Percentiles rank a stretch among this genome's conserved stretches.
Conservation (phyloP, 2,113 vertebrate species). For the Phalacrocorax pelagicus region DNA sequence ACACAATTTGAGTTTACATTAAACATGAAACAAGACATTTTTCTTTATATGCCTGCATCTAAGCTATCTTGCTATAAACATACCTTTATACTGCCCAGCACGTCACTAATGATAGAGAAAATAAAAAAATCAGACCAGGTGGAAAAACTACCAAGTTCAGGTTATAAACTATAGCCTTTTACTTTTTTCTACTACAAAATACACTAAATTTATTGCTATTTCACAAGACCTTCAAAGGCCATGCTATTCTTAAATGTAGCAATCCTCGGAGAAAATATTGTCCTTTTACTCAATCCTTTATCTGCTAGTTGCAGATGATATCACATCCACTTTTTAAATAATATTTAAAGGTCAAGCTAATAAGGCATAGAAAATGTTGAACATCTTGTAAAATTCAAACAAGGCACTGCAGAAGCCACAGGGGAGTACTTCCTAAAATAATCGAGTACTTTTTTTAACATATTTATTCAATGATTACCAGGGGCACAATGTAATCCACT, state of each 20-base stretch:
- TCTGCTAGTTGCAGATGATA: slow-evolving; percentile 22
- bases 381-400: slow-evolving; percentile 64
- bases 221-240: not conserved
- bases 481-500: not conserved
- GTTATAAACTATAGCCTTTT: not conserved
- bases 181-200: not conserved
- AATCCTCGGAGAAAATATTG: not conserved
- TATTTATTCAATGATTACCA: slow-evolving; percentile 57
- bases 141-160: not conserved
- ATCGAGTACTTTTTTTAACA: slow-evolving; percentile 41
- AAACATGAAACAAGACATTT: not conserved
- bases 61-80: not conserved
- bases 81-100: not conserved
- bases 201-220: not conserved
- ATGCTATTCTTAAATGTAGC: not conserved
- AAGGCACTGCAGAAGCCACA: slow-evolving; percentile 22
- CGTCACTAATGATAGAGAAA: not conserved
- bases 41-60: not conserved
- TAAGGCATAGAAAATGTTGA: slow-evolving; percentile 57
- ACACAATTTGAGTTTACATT: not conserved
- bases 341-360: slow-evolving; percentile 67
- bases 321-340: slow-evolving; percentile 43
- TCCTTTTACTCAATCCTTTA: slow-evolving; percentile 9
- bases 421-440: slow-evolving; percentile 25
- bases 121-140: not conserved